A percentile compares a stretch with the other conserved stretches of the same genome.
These are phyloP conservation scores for Pecten maximus DNA, from an alignment of 2,888 invertebrate species.

Conservation along the genomic window DNA sequence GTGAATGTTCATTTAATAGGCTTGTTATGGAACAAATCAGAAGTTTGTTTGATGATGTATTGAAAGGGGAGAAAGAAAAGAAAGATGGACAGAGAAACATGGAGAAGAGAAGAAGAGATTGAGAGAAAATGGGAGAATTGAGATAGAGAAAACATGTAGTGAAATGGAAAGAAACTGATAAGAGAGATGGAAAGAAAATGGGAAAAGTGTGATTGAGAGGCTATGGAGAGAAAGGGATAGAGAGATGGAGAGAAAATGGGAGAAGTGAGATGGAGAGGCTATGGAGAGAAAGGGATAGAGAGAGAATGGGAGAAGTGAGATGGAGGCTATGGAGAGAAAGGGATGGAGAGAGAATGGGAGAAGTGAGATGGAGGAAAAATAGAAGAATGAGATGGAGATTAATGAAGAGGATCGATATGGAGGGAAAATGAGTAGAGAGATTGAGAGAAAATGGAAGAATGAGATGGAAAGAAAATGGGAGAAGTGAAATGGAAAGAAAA, in stretches of 20 bases:
- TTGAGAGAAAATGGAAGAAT: not conserved
- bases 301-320: not conserved
- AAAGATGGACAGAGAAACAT: too few relatives aligned
- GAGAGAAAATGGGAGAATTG: not conserved
- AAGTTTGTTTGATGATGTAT: too few relatives aligned
- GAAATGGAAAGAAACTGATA: too few relatives aligned
- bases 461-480: not conserved
- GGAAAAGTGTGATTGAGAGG: not conserved
- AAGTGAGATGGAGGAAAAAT: not conserved
- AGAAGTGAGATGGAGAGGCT: too few relatives aligned
- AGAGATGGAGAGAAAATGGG: too few relatives aligned
- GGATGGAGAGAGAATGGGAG: not conserved
- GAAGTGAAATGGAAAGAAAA: too few relatives aligned
- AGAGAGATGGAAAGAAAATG: not conserved
- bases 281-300: not conserved
- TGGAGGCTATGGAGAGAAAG: not conserved
- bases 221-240: too few relatives aligned
- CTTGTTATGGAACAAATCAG: not conserved
- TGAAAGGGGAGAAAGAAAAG: too few relatives aligned
- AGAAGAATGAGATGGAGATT: not conserved
- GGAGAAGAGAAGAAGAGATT: not conserved
- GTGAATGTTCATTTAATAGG: not conserved
- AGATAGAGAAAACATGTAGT: not conserved
- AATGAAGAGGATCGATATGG: too few relatives aligned
- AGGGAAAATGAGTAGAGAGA: not conserved